Percentiles rank a stretch among this genome's conserved stretches.
Evolutionary conservation across 2,797 vertebrate species (phyloP).

Genomic region (Diglossa cyanea): DNA sequence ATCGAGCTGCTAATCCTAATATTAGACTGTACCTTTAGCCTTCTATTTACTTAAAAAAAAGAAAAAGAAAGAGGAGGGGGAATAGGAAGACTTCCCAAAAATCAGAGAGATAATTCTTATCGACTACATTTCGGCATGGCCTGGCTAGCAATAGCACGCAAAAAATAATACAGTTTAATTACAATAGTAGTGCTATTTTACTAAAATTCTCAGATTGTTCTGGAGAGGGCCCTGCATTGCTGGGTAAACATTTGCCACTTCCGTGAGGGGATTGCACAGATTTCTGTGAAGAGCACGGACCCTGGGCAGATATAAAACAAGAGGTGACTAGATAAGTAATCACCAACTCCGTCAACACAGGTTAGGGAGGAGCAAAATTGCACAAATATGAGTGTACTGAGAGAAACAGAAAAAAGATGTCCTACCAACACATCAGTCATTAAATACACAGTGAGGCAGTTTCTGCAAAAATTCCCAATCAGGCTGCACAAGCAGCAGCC

Average conservation of each 20-base stretch:
- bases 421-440: constrained; percentile 15
- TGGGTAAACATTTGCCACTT: neutral
- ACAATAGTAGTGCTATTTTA: neutral
- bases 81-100: neutral
- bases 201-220: neutral
- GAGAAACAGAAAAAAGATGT: constrained; percentile 12
- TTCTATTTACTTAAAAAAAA: neutral
- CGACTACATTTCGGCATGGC: neutral
- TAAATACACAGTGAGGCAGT: neutral
- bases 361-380: neutral
- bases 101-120: neutral
- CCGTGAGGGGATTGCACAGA: neutral
- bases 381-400: neutral
- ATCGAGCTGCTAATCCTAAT: neutral
- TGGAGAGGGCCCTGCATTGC: neutral
- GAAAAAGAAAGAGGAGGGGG: too few species aligned
- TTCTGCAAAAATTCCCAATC: constrained; percentile 17
- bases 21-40: neutral
- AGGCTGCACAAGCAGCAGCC: neutral
- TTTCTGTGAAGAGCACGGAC: neutral
- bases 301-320: neutral
- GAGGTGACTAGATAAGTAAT: neutral
- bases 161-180: neutral
- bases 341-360: neutral
- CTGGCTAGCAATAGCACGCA: neutral